Evolutionary conservation across 2,113 vertebrate genomes (phyloP).

Genomic region (Sapajus apella): DNA sequence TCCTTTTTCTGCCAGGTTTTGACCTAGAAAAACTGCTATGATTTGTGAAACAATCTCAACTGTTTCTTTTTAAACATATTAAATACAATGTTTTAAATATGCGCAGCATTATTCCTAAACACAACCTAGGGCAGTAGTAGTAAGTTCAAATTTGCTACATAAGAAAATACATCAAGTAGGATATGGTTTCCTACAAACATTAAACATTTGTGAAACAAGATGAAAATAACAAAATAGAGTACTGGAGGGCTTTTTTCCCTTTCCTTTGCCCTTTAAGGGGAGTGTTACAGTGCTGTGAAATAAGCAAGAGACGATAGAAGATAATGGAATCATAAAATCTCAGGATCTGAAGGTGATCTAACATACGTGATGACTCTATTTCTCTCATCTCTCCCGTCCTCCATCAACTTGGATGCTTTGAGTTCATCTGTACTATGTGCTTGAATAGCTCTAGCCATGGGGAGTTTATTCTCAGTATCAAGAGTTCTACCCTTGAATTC

Average conservation of each 20-base stretch:
- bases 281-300: not conserved
- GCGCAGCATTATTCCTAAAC: not conserved
- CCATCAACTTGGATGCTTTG: not conserved
- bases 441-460: not conserved
- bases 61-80: conserved; percentile 30
- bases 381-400: not conserved
- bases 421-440: not conserved
- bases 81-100: not conserved
- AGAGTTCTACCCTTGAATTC: not conserved
- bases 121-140: not conserved
- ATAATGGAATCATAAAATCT: not conserved
- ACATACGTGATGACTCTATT: not conserved
- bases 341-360: not conserved
- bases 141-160: not conserved
- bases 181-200: not conserved
- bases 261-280: not conserved
- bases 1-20: conserved; percentile 36
- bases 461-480: not conserved
- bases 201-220: not conserved
- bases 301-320: not conserved
- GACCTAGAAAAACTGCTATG: conserved; percentile 4
- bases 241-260: not conserved
- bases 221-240: not conserved
- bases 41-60: conserved; percentile 5
- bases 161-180: not conserved